Conservation (phyloP, 2,888 invertebrate species). For the Drosophila antonietae region DNA sequence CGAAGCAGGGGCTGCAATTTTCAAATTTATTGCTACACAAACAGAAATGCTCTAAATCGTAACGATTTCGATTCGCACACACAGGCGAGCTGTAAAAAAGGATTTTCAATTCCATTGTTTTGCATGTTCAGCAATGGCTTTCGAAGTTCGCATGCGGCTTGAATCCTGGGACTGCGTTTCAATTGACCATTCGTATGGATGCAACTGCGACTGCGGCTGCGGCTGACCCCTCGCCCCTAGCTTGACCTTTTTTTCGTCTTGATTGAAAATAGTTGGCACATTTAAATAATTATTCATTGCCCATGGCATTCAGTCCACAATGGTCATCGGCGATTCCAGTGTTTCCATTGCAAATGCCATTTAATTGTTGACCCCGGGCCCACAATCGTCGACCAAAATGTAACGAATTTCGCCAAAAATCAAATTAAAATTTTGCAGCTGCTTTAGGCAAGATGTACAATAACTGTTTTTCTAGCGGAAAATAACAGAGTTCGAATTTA, state of each 20-base stretch:
- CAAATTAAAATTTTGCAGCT: slow-evolving; percentile 50
- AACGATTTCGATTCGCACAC: slow-evolving; percentile 35
- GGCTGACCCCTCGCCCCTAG: slow-evolving; percentile 45
- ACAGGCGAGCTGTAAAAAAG: slow-evolving; percentile 39
- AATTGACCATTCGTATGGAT: slow-evolving; percentile 65
- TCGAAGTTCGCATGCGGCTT: slow-evolving; percentile 23
- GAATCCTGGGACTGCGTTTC: slow-evolving; percentile 38
- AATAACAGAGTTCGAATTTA: neutral
- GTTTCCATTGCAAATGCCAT: slow-evolving; percentile 70
- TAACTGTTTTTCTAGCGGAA: neutral
- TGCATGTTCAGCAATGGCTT: slow-evolving; percentile 71
- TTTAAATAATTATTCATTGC: slow-evolving; percentile 79
- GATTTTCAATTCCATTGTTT: slow-evolving; percentile 65
- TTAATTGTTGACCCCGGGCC: slow-evolving; percentile 74
- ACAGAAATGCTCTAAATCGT: slow-evolving; percentile 62
- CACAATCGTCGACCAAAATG: slow-evolving; percentile 38
- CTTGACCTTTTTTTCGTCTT: slow-evolving; percentile 75
- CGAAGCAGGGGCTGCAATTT: slow-evolving; percentile 44
- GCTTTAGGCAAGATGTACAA: neutral
- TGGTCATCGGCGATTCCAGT: slow-evolving; percentile 31
- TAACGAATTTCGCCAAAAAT: slow-evolving; percentile 58
- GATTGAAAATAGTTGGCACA: slow-evolving; percentile 54
- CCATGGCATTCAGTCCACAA: slow-evolving; percentile 32
- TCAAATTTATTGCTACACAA: slow-evolving; percentile 69
- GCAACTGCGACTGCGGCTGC: slow-evolving; percentile 21